Base-by-base conservation (phyloP, 2,113 vertebrate genomes). In the Hippocampus comes region DNA sequence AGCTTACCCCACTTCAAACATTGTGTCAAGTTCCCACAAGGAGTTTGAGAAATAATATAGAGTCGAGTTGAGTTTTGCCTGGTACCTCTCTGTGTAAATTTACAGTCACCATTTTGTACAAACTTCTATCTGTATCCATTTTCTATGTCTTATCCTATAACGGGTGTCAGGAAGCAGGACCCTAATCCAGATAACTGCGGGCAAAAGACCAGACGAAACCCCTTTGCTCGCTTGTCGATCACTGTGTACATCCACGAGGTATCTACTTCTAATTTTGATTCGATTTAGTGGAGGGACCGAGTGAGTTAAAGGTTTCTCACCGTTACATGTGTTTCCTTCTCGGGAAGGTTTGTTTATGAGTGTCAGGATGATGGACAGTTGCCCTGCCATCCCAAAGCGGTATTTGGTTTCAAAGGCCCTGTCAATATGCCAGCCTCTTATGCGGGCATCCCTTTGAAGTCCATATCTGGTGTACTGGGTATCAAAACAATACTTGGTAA, bases 371-470 rank as follows among this genome's bases (percentile, higher is more conserved):
- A 89, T 34, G 51, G 87, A 85, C 83, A 77, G 86, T 89, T 73
- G 59, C 78, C 82, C 75, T 77, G 89, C 89, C 90, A 88, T 89
- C 88, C 85, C 87, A 89, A 82, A 90, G 83, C 90, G 90, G 91
- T 77, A 78, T 92, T 84, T 72, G 68, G 80, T 93, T 93, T 92
- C 88, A 91, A 91, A 92, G 86, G 68, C 71, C 75, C 65, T 43
- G 76, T 74, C 42, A 68, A 78, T 78, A 81, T 51, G 78, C 80
- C 73, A 51, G 72, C 34, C 78, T 82, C 73, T 82, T 75, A 75
- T 74, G 73, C 78, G 81, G 78, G 80, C 74, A 81, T 87, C 82
- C 63, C 85, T 93, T 90, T 93, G 88, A 91, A 92, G 85, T 68
- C 76, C 74, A 79, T 76, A 74, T 84, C 59, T 80, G 78, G 74